Evolutionary conservation across 2,797 vertebrate genomes (phyloP).

Genomic region (Nannoperca obscura): DNA sequence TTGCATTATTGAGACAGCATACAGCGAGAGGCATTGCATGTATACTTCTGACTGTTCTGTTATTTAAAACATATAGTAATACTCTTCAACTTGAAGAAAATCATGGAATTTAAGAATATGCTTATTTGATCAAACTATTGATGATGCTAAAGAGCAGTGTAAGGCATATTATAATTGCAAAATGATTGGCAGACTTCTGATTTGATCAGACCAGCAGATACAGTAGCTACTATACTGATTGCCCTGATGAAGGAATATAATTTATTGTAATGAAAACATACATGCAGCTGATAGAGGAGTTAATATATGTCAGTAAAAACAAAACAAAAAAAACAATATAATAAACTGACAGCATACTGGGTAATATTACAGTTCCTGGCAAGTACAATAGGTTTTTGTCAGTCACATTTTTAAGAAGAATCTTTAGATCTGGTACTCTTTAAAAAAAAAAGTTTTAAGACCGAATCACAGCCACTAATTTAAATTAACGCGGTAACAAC

Average conservation of each 20-base stretch:
- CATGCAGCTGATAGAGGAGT: background rate
- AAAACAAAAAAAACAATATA: background rate
- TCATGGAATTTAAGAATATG: background rate
- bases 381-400: background rate
- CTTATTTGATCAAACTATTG: background rate
- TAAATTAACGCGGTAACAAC: conserved; percentile 80
- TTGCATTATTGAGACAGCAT: conserved; percentile 9
- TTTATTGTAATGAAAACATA: conserved; percentile 6
- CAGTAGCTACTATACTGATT: background rate
- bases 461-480: conserved; percentile 64
- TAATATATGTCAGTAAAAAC: background rate
- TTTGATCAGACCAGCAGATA: conserved; percentile 12
- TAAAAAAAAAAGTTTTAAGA: no score
- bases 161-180: background rate
- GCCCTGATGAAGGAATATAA: background rate
- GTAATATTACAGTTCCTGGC: background rate
- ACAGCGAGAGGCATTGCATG: background rate
- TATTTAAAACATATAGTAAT: background rate
- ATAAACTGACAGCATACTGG: background rate
- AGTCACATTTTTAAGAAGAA: background rate
- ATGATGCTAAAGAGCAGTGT: background rate
- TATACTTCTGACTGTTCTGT: background rate
- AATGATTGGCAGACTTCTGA: conserved; percentile 10
- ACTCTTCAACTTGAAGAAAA: background rate
- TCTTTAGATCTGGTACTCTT: background rate